These are phyloP conservation scores for Lithophane socia DNA, from an alignment of 2,888 invertebrate species.

Conservation along the genomic window DNA sequence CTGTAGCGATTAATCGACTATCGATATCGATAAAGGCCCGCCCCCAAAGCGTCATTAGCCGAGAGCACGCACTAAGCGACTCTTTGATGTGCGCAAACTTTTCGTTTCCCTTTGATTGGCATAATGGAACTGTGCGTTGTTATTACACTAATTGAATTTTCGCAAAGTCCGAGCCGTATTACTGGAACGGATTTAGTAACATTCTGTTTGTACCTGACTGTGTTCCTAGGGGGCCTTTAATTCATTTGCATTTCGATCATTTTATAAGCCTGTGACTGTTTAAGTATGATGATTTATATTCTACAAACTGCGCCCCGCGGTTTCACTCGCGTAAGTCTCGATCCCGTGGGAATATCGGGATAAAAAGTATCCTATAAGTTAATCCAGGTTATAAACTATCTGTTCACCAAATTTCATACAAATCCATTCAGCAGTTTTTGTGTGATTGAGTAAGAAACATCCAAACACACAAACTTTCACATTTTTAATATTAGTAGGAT, in stretches of 20 bases:
- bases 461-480: too few species aligned
- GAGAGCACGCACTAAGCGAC: conserved; percentile 81
- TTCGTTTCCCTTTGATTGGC: conserved; percentile 88
- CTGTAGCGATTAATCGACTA: conserved; percentile 63
- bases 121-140: conserved; percentile 87
- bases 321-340: too few species aligned
- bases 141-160: conserved; percentile 89
- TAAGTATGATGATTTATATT: conserved; percentile 1
- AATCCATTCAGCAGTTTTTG: too few species aligned
- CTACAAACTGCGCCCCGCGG: not conserved
- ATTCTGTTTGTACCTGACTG: conserved; percentile 65
- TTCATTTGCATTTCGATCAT: conserved; percentile 58
- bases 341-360: too few species aligned
- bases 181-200: conserved; percentile 67
- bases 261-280: conserved; percentile 34
- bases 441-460: too few species aligned
- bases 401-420: too few species aligned
- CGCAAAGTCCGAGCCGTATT: conserved; percentile 76
- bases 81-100: conserved; percentile 88
- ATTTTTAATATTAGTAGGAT: too few species aligned
- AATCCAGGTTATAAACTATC: too few species aligned
- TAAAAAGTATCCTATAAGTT: too few species aligned
- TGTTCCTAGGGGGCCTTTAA: conserved; percentile 54
- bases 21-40: conserved; percentile 69
- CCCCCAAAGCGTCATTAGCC: conserved; percentile 79